A percentile compares a stretch with the other conserved stretches of the same genome.
phyloP scores from a whole-genome alignment of 2,797 vertebrate species.

The Onychomys torridus region DNA sequence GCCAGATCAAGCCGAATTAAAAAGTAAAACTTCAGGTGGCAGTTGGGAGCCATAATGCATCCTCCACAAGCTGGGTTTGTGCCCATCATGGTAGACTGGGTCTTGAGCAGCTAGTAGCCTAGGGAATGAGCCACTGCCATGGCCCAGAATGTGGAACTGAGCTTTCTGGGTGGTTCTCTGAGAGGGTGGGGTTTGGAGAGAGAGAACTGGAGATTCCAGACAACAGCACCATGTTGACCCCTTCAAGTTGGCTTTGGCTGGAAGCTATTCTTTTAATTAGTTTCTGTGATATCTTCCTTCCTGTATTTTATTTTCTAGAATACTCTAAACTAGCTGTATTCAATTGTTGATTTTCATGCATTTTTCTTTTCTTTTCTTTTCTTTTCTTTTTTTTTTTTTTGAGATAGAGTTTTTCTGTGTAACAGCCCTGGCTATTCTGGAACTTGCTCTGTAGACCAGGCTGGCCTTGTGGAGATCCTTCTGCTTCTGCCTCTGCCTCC shows the following conservation, averaged over 20 bases:
- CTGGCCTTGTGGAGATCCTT: neutral
- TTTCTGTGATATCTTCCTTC: no score
- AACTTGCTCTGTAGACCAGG: neutral
- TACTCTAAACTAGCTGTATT: neutral
- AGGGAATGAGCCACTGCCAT: no score
- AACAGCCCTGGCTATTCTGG: neutral
- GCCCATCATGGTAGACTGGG: no score
- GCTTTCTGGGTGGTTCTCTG: no score
- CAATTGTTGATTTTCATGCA: constrained; percentile 1
- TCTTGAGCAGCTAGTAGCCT: no score
- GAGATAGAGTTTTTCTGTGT: neutral
- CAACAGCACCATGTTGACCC: neutral
- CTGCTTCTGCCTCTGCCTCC: neutral
- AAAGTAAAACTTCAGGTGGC: no score
- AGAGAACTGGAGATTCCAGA: no score
- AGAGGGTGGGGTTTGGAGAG: no score
- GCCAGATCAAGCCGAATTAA: no score
- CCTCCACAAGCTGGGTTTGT: no score
- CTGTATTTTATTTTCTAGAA: neutral
- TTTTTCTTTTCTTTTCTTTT: neutral
- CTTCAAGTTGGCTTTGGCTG: neutral
- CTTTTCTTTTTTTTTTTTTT: neutral
- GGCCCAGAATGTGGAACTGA: no score
- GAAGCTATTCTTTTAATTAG: neutral
- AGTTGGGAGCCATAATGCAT: no score